Evolutionary conservation across 2,888 invertebrate species (phyloP), one percentile per base, ranked within the genome.

Genomic region (Trilocha varians): DNA sequence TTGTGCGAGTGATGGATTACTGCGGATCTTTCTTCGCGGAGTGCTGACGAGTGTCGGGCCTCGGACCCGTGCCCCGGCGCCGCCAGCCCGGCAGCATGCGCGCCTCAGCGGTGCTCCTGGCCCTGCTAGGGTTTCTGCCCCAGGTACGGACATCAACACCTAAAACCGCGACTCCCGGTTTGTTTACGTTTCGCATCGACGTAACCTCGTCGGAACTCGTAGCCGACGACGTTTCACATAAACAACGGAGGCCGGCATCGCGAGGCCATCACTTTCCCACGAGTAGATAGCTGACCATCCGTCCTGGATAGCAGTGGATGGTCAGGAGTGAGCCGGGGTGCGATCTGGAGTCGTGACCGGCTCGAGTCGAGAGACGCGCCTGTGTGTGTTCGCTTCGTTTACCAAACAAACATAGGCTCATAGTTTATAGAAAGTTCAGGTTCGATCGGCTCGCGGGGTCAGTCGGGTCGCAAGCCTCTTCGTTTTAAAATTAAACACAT

Each of bases 401-500:
- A 67, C 78, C 76, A 65, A 77, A 76, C 79, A 76, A 82, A 80
- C 82, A 78, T n/a, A 78, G 72, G 72, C 75, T 73, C 78, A 74
- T 80, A 79, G 78, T 79, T 82, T 80, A 79, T 82, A 83, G 84
- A 84, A 83, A 84, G 83, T 84, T 79, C 84, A 84, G 80, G 84
- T 84, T 84, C 75, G 70, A 65, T 70, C 75, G 73, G 66, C 73
- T 74, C 68, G 75, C 78, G 80, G 77, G 84, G 85, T 84, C 85
- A 79, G 76, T 62, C 65, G 70, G 84, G 82, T 84, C 82, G 80
- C 78, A 78, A 82, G 82, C 74, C 78, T 80, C 82, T 78, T 77
- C 78, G 80, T 72, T 82, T 72, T 80, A 84, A 84, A 84, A 84
- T 84, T 83, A 85, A 82, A 83, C 82, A 82, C 84, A 83, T 85